Conservation (phyloP, 2,797 vertebrate genomes). For the Acanthis flammea region DNA sequence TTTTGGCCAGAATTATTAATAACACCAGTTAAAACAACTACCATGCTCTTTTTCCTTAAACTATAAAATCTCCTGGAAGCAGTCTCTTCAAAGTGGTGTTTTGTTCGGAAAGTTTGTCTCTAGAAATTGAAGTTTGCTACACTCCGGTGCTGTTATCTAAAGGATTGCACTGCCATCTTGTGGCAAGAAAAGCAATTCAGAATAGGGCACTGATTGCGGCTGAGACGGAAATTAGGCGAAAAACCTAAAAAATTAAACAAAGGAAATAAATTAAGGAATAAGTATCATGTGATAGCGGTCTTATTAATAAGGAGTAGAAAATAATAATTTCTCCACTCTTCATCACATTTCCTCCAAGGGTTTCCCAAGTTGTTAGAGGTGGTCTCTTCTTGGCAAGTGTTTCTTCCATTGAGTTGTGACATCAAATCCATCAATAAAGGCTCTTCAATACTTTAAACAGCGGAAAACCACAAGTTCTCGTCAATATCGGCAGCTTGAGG, state of each 20-base stretch:
- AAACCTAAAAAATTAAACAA: neutral
- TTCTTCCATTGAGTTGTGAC: neutral
- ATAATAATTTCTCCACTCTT: neutral
- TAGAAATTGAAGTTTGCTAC: neutral
- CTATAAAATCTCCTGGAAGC: neutral
- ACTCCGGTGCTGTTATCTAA: neutral
- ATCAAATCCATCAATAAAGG: neutral
- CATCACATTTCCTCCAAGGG: neutral
- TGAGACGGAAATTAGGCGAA: neutral
- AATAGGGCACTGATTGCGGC: rapidly evolving
- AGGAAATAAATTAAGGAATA: neutral
- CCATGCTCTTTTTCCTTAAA: neutral
- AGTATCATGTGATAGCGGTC: neutral
- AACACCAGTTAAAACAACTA: neutral
- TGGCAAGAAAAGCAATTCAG: neutral
- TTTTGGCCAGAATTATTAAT: neutral
- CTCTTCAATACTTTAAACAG: neutral
- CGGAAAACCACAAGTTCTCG: neutral
- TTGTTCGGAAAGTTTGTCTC: neutral
- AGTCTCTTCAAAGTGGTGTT: neutral
- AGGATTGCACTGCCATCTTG: slow-evolving; percentile 58
- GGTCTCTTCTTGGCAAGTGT: neutral
- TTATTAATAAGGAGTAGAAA: neutral
- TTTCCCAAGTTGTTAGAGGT: neutral
- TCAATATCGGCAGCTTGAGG: neutral